Evolutionary conservation across 2,113 vertebrate genomes (phyloP), one percentile per base, ranked within the genome.

Genomic region (Leucopternis melanops): DNA sequence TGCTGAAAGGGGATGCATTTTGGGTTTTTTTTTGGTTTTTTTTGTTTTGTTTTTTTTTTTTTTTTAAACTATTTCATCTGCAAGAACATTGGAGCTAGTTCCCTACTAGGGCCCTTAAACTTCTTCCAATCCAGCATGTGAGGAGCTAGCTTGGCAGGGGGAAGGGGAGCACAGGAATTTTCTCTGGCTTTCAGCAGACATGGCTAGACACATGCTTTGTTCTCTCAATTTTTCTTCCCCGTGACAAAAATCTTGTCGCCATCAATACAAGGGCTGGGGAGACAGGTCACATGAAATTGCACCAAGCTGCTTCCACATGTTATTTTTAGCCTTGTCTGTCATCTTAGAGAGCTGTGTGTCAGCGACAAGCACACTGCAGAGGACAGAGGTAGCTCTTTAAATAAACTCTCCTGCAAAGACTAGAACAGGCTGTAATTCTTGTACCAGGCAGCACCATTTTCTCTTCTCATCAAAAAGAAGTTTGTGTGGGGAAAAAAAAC

Each of bases 261-360:
- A 85, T 72, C 86, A 92, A 45, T 75, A 81, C 25, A 65, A 72
- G 34, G 81, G 32, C 66, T 87, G 58, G 44, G 67, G 81, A 94
- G 73, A 63, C 54, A 92, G 91, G 88, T 92, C 97, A 94, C 73
- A 90, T 70, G 78, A 87, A 95, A 95, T 58, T n/a, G 81, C 86
- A 96, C 78, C 78, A 87, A 80, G 88, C 77, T 89, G 81, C 81
- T 94, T 80, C 78, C 54, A 89, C 25, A 9, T 80, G 58, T 91
- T 94, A 95, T 96, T 97, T 96, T 95, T 92, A 96, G 81, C 58
- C 66, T 73, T 89, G 96, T 94, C 92, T 96, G 95, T 94, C 91
- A 87, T 91, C 49, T 89, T 62, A 65, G 70, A 92, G 69, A 91
- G 83, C 86, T 81, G 52, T 3, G 15, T 94, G 73, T 65, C 17